Conservation (phyloP, 2,113 vertebrate genomes). For the Mola mola region DNA sequence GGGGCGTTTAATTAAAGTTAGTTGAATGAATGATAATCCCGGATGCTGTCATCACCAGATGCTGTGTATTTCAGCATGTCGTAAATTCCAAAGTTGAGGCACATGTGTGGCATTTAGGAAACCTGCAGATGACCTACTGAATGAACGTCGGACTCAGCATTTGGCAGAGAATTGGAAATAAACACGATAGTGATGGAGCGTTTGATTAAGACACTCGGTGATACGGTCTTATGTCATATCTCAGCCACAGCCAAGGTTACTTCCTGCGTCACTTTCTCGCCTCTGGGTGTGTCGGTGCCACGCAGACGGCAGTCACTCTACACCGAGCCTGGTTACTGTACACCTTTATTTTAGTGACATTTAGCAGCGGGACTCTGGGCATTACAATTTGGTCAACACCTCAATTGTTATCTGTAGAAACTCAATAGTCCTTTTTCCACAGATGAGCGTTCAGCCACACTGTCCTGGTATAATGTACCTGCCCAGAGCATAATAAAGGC, state of each 20-base stretch:
- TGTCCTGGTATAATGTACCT: background rate
- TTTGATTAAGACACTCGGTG: no score
- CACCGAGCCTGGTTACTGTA: slow-evolving; percentile 15
- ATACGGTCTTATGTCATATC: no score
- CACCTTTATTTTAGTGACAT: slow-evolving; percentile 8
- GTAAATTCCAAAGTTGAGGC: no score
- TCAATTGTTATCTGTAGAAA: slow-evolving; percentile 26
- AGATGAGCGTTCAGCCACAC: background rate
- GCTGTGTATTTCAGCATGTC: no score
- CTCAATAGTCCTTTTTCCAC: background rate
- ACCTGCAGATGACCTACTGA: no score
- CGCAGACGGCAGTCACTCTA: background rate
- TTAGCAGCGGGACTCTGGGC: background rate
- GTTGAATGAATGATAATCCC: no score
- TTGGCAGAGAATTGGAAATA: no score
- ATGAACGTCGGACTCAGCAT: no score
- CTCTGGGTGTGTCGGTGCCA: background rate
- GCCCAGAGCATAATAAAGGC: background rate
- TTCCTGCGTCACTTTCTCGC: background rate
- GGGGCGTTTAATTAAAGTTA: no score
- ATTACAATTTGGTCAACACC: background rate
- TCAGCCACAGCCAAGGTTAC: background rate
- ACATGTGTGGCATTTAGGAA: no score
- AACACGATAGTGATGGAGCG: no score
- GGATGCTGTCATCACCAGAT: no score